Evolutionary conservation across 2,888 invertebrate species (phyloP), one percentile per base, ranked within the genome.

Genomic region (Trimorus sp.): DNA sequence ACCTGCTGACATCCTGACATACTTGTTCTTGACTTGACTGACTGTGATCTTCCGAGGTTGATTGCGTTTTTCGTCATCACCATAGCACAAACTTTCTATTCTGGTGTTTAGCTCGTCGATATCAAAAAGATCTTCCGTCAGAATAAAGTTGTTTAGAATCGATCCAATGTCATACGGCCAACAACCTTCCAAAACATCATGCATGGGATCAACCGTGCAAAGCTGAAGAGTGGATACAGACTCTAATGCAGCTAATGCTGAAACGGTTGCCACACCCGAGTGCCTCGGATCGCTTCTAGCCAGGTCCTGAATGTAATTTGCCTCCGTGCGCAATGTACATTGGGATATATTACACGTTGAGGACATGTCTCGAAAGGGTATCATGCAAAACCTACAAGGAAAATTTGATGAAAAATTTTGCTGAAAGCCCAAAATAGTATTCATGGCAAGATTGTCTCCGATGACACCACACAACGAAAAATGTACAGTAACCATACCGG

Each of bases 111-210:
- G 58, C n/a, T 42, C 38, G 12, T 77, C 58, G 36, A 71, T 78
- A 53, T 76, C 59, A 59, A 83, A 80, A 3, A 26, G 26, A 3
- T 26, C 4, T 12, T 37, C 40, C 8, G 37, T 42, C 48, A 56
- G 14, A 58, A 58, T 69, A 69, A 69, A 69, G 12, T n/a, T 45
- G 15, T 58, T 14, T 8, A 69, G 58, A 69, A 66, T 51, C 37
- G 60, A 65, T 15, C 71, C 78, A 65, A 26, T 8, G 58, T 70
- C 78, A 74, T 86, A 86, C 11, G 77, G 74, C 26, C 77, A 74
- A 53, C 75, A 68, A 9, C 86, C 84, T 82, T 85, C 84, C 14
- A 79, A 68, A 9, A 83, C 42, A 16, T 76, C 76, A 65, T 83
- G 83, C 76, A 79, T 76, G 7, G 45, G 53, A 45, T 83, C 83